Conservation (phyloP, 1,140 invertebrate genomes). For the Meloidogyne hapla region DNA sequence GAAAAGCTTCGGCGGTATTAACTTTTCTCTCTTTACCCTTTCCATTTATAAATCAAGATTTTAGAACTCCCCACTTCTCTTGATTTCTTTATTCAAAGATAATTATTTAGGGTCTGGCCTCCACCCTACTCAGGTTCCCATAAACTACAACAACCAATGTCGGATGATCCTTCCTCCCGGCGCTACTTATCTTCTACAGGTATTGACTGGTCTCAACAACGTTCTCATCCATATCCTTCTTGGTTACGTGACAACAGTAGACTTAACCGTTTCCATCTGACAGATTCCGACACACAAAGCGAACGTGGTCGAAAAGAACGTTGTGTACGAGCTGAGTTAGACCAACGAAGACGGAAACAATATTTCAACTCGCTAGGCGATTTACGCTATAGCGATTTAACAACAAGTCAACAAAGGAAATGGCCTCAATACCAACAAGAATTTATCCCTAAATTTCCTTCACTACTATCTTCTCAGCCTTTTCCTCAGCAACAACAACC, state of each 20-base stretch:
- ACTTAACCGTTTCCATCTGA: conserved; percentile 9
- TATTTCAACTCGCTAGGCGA: conserved; percentile 42
- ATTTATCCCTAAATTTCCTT: conserved; percentile 1
- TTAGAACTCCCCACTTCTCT: too few relatives aligned
- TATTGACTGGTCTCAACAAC: neutral
- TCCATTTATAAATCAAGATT: neutral
- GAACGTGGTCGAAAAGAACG: conserved; percentile 10
- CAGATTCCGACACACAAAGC: neutral
- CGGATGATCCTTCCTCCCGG: neutral
- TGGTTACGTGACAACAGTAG: neutral
- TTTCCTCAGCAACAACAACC: conserved; percentile 15
- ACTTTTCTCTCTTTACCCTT: neutral
- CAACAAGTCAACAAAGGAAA: conserved; percentile 10
- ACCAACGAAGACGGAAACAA: conserved; percentile 41
- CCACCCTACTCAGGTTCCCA: neutral
- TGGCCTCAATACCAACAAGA: conserved; percentile 17
- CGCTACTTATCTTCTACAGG: neutral
- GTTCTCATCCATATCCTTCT: neutral
- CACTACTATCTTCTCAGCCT: neutral
- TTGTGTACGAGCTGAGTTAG: conserved; percentile 55
- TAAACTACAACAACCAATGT: neutral
- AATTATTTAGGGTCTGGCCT: neutral
- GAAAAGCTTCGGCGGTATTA: neutral
- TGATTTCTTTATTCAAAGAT: too few relatives aligned
- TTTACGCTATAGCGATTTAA: conserved; percentile 19